phyloP scores from a whole-genome alignment of 2,113 vertebrate species.

The Halcyon senegalensis region DNA sequence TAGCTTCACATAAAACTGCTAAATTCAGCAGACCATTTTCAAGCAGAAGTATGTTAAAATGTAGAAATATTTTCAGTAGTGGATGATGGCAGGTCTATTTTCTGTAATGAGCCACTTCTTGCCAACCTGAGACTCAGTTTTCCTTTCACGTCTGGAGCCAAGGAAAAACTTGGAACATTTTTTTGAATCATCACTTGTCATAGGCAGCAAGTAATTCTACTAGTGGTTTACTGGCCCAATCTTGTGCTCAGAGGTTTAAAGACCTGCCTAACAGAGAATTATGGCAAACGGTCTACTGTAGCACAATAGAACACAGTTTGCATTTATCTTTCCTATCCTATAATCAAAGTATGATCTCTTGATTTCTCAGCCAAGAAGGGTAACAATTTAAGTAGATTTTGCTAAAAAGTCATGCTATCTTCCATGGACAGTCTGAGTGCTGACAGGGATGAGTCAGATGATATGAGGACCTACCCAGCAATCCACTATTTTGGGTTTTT shows the following conservation, averaged over 20 bases:
- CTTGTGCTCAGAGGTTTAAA: neutral
- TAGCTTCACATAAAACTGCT: neutral
- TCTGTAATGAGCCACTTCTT: slow-evolving; percentile 37
- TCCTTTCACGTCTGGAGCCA: slow-evolving; percentile 6
- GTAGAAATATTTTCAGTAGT: neutral
- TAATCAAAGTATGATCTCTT: neutral
- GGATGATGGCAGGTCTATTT: slow-evolving; percentile 6
- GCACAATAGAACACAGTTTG: neutral
- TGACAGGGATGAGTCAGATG: neutral
- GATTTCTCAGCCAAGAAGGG: neutral
- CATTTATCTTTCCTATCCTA: neutral
- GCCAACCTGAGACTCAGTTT: neutral
- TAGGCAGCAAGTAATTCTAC: slow-evolving; percentile 1
- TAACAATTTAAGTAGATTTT: neutral
- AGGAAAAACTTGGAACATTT: neutral
- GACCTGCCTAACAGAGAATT: neutral
- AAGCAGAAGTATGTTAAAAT: slow-evolving; percentile 4
- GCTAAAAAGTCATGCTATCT: neutral
- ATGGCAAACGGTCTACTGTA: neutral
- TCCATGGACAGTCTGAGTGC: neutral
- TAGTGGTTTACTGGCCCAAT: neutral
- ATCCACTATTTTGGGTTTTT: neutral
- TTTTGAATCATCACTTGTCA: slow-evolving; percentile 15
- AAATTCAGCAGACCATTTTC: slow-evolving; percentile 6
- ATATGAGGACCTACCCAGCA: neutral